Percentiles rank a stretch among this genome's conserved stretches.
Evolutionary conservation across 2,113 vertebrate species (phyloP).

Genomic region (Coptodon rendalli): DNA sequence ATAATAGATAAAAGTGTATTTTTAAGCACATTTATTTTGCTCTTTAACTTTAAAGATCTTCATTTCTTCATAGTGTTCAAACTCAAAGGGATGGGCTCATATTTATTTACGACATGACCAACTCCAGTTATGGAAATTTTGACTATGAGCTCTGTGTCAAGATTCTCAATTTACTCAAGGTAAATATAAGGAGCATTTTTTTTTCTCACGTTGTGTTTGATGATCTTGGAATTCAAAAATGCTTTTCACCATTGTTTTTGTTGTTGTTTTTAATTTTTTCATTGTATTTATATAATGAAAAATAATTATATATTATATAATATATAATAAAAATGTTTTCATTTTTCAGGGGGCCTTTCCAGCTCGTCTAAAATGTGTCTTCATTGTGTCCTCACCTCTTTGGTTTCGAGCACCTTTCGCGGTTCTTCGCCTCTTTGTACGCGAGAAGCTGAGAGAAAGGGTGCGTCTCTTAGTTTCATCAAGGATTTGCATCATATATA

Average conservation of each 20-base stretch:
- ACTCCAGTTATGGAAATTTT: slow-evolving; percentile 75
- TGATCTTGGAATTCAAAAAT: not conserved
- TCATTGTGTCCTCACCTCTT: slow-evolving; percentile 77
- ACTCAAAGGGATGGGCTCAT: slow-evolving; percentile 78
- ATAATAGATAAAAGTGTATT: not conserved
- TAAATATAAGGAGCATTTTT: slow-evolving; percentile 11
- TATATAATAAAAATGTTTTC: not conserved
- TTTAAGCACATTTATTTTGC: not conserved
- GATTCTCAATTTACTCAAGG: slow-evolving; percentile 79
- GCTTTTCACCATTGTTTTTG: not conserved
- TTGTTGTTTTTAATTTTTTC: not conserved
- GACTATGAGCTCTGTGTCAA: slow-evolving; percentile 81
- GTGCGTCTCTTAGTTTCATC: slow-evolving; percentile 26
- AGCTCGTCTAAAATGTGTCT: slow-evolving; percentile 77
- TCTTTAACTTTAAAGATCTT: not conserved
- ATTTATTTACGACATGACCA: slow-evolving; percentile 82
- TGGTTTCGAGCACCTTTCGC: slow-evolving; percentile 78
- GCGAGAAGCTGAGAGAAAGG: slow-evolving; percentile 76
- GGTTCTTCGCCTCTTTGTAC: slow-evolving; percentile 75
- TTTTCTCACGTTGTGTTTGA: not conserved
- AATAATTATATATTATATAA: not conserved
- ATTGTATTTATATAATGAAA: not conserved
- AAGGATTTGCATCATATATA: not conserved
- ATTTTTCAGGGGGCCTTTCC: slow-evolving; percentile 72
- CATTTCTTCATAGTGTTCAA: slow-evolving; percentile 56